Evolutionary conservation across 2,888 invertebrate species (phyloP).

Genomic region (Electrophaes corylata): DNA sequence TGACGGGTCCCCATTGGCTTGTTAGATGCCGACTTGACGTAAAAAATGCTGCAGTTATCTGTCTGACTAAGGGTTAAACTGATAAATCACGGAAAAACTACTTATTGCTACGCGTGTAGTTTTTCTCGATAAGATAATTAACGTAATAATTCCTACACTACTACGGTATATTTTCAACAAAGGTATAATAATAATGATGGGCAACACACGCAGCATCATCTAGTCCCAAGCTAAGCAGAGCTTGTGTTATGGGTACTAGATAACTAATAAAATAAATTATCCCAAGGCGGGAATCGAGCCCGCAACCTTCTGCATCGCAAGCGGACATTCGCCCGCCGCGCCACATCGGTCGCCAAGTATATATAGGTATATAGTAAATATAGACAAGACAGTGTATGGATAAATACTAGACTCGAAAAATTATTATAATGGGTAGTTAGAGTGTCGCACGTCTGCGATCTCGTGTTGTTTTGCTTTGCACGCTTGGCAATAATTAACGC

Average conservation of each 20-base stretch:
- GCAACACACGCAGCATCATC: too few relatives aligned
- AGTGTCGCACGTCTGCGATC: conserved; percentile 7
- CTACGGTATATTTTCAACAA: background rate
- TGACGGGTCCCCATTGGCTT: too few relatives aligned
- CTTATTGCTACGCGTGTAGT: background rate
- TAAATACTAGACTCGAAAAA: conserved; percentile 1
- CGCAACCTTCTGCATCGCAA: too few relatives aligned
- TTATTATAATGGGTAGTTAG: conserved; percentile 3
- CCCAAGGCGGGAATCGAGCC: too few relatives aligned
- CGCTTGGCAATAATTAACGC: background rate
- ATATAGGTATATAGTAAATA: too few relatives aligned
- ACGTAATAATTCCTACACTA: background rate
- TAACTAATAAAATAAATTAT: too few relatives aligned
- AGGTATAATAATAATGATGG: too few relatives aligned
- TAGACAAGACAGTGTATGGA: too few relatives aligned
- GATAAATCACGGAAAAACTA: conserved; percentile 10
- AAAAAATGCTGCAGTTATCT: conserved; percentile 16
- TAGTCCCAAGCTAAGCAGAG: too few relatives aligned
- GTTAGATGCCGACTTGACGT: conserved; percentile 22
- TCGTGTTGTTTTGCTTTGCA: conserved; percentile 6
- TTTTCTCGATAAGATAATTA: background rate
- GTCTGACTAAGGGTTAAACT: background rate
- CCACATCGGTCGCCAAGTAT: too few relatives aligned
- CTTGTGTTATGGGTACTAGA: too few relatives aligned
- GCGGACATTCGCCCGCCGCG: too few relatives aligned